Evolutionary conservation across 2,888 invertebrate species (phyloP).

Genomic region (Morpho achilles): DNA sequence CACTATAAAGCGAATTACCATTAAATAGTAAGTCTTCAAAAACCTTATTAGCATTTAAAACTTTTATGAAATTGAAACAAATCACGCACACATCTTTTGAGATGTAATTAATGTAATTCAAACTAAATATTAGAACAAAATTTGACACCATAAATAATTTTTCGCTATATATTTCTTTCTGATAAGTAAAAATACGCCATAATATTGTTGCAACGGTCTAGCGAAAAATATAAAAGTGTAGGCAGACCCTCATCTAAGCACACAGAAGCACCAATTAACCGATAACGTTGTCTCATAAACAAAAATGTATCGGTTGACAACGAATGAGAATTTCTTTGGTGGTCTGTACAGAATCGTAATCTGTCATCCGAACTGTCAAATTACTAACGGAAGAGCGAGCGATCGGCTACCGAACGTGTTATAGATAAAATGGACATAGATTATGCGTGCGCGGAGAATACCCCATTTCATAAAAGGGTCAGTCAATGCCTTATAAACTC

Average conservation of each 20-base stretch:
- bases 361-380: constrained; percentile 79
- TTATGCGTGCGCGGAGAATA: constrained; percentile 21
- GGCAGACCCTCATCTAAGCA: constrained; percentile 30
- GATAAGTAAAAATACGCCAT: background rate
- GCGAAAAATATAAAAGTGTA: constrained; percentile 19
- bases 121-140: no score
- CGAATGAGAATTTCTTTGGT: constrained; percentile 67
- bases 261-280: constrained; percentile 65
- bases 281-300: constrained; percentile 56
- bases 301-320: constrained; percentile 58
- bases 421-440: constrained; percentile 66
- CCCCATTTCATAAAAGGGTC: background rate
- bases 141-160: no score
- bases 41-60: no score
- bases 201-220: constrained; percentile 1
- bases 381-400: constrained; percentile 77
- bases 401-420: constrained; percentile 78
- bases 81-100: no score
- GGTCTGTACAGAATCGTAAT: constrained; percentile 68
- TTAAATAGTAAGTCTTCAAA: no score
- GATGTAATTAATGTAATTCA: no score
- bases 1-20: no score
- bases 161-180: no score
- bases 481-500: background rate
- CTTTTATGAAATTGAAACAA: no score